Evolutionary conservation across 2,888 invertebrate genomes (phyloP), one percentile per base, ranked within the genome.

Genomic region (Cyaniris semiargus): DNA sequence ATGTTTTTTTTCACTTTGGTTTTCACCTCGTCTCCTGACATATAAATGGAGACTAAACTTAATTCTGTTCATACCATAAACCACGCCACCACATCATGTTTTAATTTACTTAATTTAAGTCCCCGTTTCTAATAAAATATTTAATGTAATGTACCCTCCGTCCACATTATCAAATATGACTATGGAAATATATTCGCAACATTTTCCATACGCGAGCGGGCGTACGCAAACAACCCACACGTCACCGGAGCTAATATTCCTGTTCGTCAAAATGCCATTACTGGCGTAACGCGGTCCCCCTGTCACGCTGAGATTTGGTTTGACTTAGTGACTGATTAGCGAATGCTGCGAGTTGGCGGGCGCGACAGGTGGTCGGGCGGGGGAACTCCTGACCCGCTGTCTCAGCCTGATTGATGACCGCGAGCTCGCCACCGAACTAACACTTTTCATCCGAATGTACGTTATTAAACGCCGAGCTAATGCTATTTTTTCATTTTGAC

Each of bases 321-420:
- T 88, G 89, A 90, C 90, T 91, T 91, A 91, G 91, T 93, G 93
- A 93, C 93, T 93, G 93, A 93, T 93, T 93, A 92, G 93, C 91
- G 90, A 90, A 90, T 89, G 89, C 86, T 90, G 88, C 85, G 87
- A 87, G 88, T 86, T 84, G 82, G 82, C 88, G 88, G 86, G 86
- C 86, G 87, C 87, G 86, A 92, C 93, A 93, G 92, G 93, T 92
- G 93, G 92, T 91, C 90, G 91, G 86, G 86, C 81, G 84, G 82
- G 82, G 82, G 81, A 84, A 79, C 80, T 80, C 82, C 88, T 89
- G 92, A 89, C 90, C 89, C 89, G 86, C 86, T 87, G 85, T 87
- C 87, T 87, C 84, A 82, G 85, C 80, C 87, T 91, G 90, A 91
- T 92, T 90, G 90, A 91, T 91, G 88, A 77, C 70, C 75, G 72